Evolutionary conservation across 1,140 invertebrate species (phyloP).

Genomic region (Coelopa frigida): DNA sequence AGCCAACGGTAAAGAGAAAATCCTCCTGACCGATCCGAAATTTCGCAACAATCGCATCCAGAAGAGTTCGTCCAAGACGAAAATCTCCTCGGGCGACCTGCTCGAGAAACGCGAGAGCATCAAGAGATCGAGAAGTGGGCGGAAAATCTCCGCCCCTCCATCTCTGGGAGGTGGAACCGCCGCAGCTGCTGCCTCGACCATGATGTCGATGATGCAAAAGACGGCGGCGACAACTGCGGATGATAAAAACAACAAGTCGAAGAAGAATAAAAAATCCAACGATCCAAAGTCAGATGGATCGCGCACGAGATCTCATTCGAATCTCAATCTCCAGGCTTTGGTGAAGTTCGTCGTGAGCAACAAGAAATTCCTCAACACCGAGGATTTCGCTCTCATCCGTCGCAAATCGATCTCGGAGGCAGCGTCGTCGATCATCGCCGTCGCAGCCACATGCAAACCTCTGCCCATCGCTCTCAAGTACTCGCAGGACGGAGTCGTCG

Average conservation of each 20-base stretch:
- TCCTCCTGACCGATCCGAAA: constrained; percentile 26
- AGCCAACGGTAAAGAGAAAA: constrained; percentile 16
- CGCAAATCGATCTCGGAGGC: constrained; percentile 21
- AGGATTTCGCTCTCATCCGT: constrained; percentile 25
- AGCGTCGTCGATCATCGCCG: constrained; percentile 14
- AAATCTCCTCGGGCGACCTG: constrained; percentile 15
- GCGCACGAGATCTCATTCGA: constrained; percentile 13
- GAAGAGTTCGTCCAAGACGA: constrained; percentile 30
- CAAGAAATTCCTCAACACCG: constrained; percentile 23
- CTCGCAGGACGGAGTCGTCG: constrained; percentile 6
- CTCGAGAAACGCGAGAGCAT: constrained; percentile 17
- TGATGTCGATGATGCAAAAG: constrained; percentile 3
- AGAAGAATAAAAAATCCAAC: constrained; percentile 6
- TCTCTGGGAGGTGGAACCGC: neutral
- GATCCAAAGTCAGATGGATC: constrained; percentile 7
- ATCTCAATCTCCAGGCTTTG: constrained; percentile 26
- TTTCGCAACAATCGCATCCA: constrained; percentile 28
- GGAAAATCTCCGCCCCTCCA: constrained; percentile 13
- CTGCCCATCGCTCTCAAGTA: constrained; percentile 21
- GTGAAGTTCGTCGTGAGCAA: constrained; percentile 27
- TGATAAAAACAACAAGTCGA: constrained; percentile 11
- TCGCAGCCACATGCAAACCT: constrained; percentile 15
- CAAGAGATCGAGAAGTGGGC: constrained; percentile 19
- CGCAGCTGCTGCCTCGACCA: neutral
- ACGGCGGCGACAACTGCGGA: neutral